Base-by-base conservation (phyloP, 2,113 vertebrate species). In the Morone chrysops region DNA sequence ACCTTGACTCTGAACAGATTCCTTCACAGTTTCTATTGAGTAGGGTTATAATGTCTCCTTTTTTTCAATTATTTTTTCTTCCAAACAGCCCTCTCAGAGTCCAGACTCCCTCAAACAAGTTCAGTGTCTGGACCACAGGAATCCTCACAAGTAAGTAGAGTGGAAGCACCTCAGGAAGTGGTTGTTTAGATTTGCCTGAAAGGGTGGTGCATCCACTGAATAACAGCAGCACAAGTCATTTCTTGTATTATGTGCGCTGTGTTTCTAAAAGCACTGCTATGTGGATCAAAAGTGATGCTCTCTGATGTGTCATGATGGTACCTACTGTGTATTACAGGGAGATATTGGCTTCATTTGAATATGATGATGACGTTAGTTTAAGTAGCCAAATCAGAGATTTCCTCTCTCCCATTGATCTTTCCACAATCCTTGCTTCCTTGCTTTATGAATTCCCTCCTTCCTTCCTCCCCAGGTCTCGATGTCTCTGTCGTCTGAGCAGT, bases 401-500 rank as follows among this genome's bases (percentile, higher is more conserved):
- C 25, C 7, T 75, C 13, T 77, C 48, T 71, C 22, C 38, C 57
- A 8, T 67, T 87, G 61, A 82, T 65, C 48, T 82, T 36, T 60
- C 51, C 11, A 5, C 67, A 66, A 80, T 75, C 78, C 72, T 85
- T 60, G 13, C 86, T 78, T 87, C 81, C 77, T 85, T 74, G 14
- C 80, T 56, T 74, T 85, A 78, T 76, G 20, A 73, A 82, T 54
- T 61, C 67, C 71, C 72, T 63, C 68, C 70, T 70, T 51, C 73
- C 38, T 73, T 45, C 82, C 54, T 61, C 36, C 80, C 63, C 92
- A 99, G 97, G 96, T 96, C 92, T 96, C 96, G 73, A 95, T 99
- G 94, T 96, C 97, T 86, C 92, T 98, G 93, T 97, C 95, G 80
- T 92, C 97, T 92, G 97, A 98, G 93, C 97, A 95, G 95, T 94